A percentile compares a stretch with the other conserved stretches of the same genome.
Conservation (phyloP, 2,888 invertebrate species). For the Carabus problematicus region DNA sequence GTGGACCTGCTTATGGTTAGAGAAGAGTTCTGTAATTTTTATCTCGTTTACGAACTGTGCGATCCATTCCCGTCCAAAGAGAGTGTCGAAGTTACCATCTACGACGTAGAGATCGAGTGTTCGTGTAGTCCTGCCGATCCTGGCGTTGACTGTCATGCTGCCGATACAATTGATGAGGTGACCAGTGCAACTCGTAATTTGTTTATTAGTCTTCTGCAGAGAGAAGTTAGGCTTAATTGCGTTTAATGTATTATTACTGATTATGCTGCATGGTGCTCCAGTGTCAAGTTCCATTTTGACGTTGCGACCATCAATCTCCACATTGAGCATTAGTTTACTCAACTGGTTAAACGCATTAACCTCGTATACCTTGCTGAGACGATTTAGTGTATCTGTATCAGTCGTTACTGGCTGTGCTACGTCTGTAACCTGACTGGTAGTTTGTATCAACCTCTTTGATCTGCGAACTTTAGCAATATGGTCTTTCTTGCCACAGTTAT, state of each 20-base stretch:
- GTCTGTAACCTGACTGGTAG: neutral
- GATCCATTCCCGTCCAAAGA: slow-evolving; percentile 34
- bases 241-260: slow-evolving; percentile 19
- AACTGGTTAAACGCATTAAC: slow-evolving; percentile 18
- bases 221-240: slow-evolving; percentile 12
- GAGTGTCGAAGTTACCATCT: slow-evolving; percentile 23
- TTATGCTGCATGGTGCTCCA: slow-evolving; percentile 38
- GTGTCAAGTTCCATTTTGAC: slow-evolving; percentile 41
- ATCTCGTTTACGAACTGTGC: slow-evolving; percentile 22
- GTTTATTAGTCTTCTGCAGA: slow-evolving; percentile 19
- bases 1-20: neutral
- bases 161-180: slow-evolving; percentile 30
- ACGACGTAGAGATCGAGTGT: slow-evolving; percentile 30
- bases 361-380: slow-evolving; percentile 15
- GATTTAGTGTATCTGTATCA: neutral
- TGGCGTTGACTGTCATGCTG: slow-evolving; percentile 10
- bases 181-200: slow-evolving; percentile 35
- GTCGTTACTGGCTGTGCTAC: neutral
- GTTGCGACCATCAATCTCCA: slow-evolving; percentile 19
- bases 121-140: slow-evolving; percentile 3
- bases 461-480: slow-evolving; percentile 20
- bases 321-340: slow-evolving; percentile 10
- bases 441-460: neutral
- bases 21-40: neutral
- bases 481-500: slow-evolving; percentile 28